These are phyloP conservation scores for Synchiropus splendidus DNA, from an alignment of 2,113 vertebrate genomes.

Conservation along the genomic window DNA sequence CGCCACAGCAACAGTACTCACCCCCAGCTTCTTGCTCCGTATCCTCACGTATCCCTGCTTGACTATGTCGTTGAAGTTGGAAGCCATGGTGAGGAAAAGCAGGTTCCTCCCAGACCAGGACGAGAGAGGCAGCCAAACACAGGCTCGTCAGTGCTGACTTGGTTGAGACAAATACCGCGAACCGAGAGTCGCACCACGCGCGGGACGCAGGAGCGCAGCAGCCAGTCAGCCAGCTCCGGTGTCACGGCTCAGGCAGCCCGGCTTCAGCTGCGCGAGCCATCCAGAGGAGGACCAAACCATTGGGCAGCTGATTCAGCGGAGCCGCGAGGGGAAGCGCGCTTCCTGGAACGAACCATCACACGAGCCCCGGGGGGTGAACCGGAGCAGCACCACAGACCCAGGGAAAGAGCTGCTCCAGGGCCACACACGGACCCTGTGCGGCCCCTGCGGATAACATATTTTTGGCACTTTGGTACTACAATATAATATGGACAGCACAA, in stretches of 20 bases:
- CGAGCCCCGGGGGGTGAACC: background rate
- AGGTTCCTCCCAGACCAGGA: slow-evolving; percentile 10
- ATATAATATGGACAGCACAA: no score
- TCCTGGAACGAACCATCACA: slow-evolving; percentile 69
- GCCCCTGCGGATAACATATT: no score
- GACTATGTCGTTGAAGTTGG: slow-evolving; percentile 98
- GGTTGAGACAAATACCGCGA: no score
- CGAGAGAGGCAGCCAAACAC: slow-evolving; percentile 4
- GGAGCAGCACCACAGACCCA: background rate
- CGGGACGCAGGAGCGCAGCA: slow-evolving; percentile 28
- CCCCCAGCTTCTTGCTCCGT: slow-evolving; percentile 97
- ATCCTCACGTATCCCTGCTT: slow-evolving; percentile 97
- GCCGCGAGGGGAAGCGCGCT: slow-evolving; percentile 34
- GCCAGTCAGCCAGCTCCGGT: slow-evolving; percentile 53
- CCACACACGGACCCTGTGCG: no score
- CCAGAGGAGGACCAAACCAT: slow-evolving; percentile 38
- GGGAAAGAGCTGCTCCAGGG: no score
- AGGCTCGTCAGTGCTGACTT: slow-evolving; percentile 6
- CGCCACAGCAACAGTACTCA: slow-evolving; percentile 69
- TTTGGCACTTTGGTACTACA: no score
- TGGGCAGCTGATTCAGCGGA: slow-evolving; percentile 55
- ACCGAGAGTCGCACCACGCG: slow-evolving; percentile 3
- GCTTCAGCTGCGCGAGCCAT: slow-evolving; percentile 58
- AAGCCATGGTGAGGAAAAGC: slow-evolving; percentile 77
- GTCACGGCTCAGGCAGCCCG: slow-evolving; percentile 55